Conservation (phyloP, 2,797 vertebrate species). For the Synanceia verrucosa region DNA sequence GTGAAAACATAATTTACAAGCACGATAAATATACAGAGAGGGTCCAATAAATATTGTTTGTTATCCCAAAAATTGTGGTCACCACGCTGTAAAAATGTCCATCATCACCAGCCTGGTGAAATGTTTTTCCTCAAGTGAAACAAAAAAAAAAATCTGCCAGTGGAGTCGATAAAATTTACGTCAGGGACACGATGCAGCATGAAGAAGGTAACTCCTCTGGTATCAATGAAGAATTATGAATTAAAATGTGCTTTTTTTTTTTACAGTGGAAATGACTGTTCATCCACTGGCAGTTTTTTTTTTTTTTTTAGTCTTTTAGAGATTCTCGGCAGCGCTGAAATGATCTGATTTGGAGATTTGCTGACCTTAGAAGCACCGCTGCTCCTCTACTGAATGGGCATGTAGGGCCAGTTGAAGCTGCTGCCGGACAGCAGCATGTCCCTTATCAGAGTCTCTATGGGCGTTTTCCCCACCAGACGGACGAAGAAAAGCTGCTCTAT, state of each 20-base stretch:
- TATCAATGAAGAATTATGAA: constrained; percentile 10
- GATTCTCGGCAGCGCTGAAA: constrained; percentile 30
- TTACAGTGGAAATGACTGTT: not conserved
- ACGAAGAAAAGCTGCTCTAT: constrained; percentile 99
- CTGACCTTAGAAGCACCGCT: constrained; percentile 43
- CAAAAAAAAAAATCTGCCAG: constrained; percentile 44
- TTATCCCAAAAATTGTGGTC: constrained; percentile 55
- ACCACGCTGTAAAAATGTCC: constrained; percentile 29
- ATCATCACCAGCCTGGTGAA: constrained; percentile 24
- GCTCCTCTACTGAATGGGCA: constrained; percentile 91
- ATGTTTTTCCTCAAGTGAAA: constrained; percentile 23
- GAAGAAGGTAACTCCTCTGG: constrained; percentile 25
- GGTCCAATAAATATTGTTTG: constrained; percentile 77
- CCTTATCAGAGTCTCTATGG: constrained; percentile 98
- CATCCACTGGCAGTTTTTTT: constrained; percentile 41
- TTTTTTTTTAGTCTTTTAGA: too few relatives aligned
- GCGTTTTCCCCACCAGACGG: constrained; percentile 98
- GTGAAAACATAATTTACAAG: constrained; percentile 73
- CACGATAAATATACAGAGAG: constrained; percentile 79
- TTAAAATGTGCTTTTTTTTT: not conserved
- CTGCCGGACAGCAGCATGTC: constrained; percentile 98
- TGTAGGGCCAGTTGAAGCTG: constrained; percentile 99
- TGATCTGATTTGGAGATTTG: constrained; percentile 33
- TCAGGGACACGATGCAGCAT: not conserved
- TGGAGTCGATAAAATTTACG: not conserved